Percentiles rank a stretch among this genome's conserved stretches.
phyloP scores from a whole-genome alignment of 2,888 invertebrate genomes.

The Drosophila prostipennis region DNA sequence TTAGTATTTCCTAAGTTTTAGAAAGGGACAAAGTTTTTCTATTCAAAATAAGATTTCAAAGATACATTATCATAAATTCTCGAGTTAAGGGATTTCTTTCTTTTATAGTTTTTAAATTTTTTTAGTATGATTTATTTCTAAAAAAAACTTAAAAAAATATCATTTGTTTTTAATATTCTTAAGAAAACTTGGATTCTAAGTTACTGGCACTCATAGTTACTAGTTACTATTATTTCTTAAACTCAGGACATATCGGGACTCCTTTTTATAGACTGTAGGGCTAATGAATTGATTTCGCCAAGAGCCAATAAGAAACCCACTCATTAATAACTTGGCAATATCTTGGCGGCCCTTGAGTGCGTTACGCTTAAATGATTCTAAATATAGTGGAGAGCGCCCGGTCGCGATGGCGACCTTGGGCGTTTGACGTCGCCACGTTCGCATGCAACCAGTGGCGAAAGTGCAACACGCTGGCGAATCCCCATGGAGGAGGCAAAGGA shows the following conservation, averaged over 20 bases:
- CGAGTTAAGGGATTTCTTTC: too few relatives aligned
- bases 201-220: too few relatives aligned
- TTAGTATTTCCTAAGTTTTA: too few relatives aligned
- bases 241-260: not conserved
- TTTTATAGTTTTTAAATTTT: too few relatives aligned
- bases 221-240: not conserved
- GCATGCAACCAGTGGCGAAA: constrained; percentile 70
- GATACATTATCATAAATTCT: too few relatives aligned
- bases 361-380: constrained; percentile 63
- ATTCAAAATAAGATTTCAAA: too few relatives aligned
- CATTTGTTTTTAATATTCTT: too few relatives aligned
- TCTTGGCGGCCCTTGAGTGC: constrained; percentile 28
- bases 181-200: too few relatives aligned
- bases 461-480: constrained; percentile 44
- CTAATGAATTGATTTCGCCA: not conserved
- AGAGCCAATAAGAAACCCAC: not conserved
- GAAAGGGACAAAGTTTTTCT: too few relatives aligned
- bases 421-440: constrained; percentile 35
- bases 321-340: constrained; percentile 29
- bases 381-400: constrained; percentile 47
- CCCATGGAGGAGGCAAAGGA: not conserved
- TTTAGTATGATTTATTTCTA: too few relatives aligned
- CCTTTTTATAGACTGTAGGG: not conserved
- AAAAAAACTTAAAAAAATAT: too few relatives aligned
- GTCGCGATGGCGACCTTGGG: constrained; percentile 57